These are phyloP conservation scores for Poeciliopsis turrubarensis DNA, from an alignment of 2,113 vertebrate species.

Conservation along the genomic window DNA sequence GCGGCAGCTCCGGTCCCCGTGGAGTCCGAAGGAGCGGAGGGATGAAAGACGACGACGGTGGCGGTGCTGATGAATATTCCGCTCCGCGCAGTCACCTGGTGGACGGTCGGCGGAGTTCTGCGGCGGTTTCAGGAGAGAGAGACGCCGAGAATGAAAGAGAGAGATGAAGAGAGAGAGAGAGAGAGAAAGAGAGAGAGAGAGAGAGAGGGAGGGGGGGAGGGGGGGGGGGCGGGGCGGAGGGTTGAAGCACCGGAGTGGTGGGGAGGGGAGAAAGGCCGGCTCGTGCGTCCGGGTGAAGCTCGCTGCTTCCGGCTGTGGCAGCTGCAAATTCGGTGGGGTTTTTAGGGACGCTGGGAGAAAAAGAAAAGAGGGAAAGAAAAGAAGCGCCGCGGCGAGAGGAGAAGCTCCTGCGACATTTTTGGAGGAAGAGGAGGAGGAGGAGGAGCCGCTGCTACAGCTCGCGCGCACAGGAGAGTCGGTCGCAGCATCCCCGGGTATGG, in stretches of 20 bases:
- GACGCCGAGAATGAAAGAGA: conserved; percentile 17
- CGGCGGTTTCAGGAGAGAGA: conserved; percentile 43
- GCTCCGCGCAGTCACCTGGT: conserved; percentile 70
- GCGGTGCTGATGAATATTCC: conserved; percentile 68
- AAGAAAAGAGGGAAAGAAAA: conserved; percentile 15
- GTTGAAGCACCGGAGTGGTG: conserved; percentile 62
- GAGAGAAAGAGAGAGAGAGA: conserved; percentile 35
- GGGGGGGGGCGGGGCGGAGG: conserved; percentile 47
- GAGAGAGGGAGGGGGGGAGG: conserved; percentile 25
- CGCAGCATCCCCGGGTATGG: conserved; percentile 74
- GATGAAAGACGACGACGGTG: conserved; percentile 56
- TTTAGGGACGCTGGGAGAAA: conserved; percentile 20
- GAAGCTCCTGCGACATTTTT: conserved; percentile 76
- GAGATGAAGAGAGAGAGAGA: conserved; percentile 6
- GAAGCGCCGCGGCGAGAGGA: conserved; percentile 29
- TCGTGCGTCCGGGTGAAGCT: conserved; percentile 15
- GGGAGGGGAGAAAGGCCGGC: conserved; percentile 13
- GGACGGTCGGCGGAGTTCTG: conserved; percentile 64
- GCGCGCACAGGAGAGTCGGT: conserved; percentile 73
- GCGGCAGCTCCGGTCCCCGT: conserved; percentile 44
- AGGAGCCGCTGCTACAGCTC: conserved; percentile 69
- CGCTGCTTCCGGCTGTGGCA: conserved; percentile 3
- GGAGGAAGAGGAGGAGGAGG: conserved; percentile 54
- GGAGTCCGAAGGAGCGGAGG: conserved; percentile 50
- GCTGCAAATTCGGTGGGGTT: conserved; percentile 34